These are phyloP conservation scores for Nesogale talazaci DNA, from an alignment of 2,113 vertebrate species.

Conservation along the genomic window DNA sequence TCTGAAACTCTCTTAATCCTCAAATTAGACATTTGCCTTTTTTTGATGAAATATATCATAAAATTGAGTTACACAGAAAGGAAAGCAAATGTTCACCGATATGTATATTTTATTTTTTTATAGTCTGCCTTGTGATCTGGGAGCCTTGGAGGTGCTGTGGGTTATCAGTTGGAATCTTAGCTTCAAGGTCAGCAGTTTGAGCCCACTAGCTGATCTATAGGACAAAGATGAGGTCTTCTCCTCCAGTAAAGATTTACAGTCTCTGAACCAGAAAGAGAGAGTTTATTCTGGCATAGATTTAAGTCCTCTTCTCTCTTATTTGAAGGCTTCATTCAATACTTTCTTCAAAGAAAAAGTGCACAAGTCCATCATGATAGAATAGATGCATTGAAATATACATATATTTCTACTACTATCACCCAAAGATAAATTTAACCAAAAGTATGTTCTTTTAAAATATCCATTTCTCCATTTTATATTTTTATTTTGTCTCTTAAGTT, in stretches of 20 bases:
- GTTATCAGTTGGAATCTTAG: too few species aligned
- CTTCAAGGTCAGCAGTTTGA: too few species aligned
- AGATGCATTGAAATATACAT: slow-evolving; percentile 19
- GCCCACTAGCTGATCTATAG: too few species aligned
- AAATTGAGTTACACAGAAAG: neutral
- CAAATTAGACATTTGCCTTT: neutral
- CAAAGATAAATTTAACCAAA: slow-evolving; percentile 29
- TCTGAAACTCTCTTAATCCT: neutral
- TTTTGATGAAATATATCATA: neutral
- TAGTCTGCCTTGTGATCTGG: neutral
- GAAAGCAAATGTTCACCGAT: neutral
- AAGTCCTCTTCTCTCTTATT: slow-evolving; percentile 15
- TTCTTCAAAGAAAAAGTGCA: neutral
- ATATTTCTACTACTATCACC: neutral
- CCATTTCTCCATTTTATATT: slow-evolving; percentile 1
- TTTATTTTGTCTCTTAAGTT: neutral
- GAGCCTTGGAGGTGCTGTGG: too few species aligned
- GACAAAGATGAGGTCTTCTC: too few species aligned
- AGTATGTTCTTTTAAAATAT: neutral
- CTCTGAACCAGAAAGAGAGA: too few species aligned
- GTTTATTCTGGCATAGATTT: neutral
- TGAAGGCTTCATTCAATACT: neutral
- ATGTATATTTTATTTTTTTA: neutral
- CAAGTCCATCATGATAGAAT: neutral
- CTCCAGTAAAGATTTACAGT: too few species aligned